Percentiles rank a stretch among this genome's conserved stretches.
phyloP scores from a whole-genome alignment of 1,140 invertebrate species.

The Drosophila pruinosa region DNA sequence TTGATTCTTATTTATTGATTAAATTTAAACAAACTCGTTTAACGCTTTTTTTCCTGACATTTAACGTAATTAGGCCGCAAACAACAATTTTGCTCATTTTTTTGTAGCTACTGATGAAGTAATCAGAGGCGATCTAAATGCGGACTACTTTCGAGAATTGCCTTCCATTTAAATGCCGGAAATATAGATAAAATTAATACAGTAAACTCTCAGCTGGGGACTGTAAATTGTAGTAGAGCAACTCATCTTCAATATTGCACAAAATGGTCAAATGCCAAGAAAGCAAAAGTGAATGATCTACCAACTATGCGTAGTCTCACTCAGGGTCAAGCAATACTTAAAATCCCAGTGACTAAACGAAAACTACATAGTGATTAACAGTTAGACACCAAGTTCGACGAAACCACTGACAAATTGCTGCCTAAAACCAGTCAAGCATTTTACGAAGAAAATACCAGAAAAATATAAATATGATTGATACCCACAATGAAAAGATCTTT shows the following conservation, averaged over 20 bases:
- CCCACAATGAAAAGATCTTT: background rate
- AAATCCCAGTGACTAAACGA: conserved; percentile 52
- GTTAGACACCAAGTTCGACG: conserved; percentile 11
- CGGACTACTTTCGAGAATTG: conserved; percentile 7
- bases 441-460: background rate
- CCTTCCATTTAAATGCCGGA: conserved; percentile 64
- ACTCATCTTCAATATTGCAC: conserved; percentile 27
- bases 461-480: conserved; percentile 15
- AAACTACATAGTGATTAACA: conserved; percentile 36
- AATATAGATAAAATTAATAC: conserved; percentile 46
- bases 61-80: conserved; percentile 55
- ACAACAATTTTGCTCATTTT: conserved; percentile 11
- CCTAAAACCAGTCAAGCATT: background rate
- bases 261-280: conserved; percentile 30
- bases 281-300: conserved; percentile 44
- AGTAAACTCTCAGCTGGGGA: conserved; percentile 8
- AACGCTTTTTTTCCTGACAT: conserved; percentile 54
- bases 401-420: conserved; percentile 24
- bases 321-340: conserved; percentile 22
- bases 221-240: conserved; percentile 40
- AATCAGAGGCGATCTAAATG: conserved; percentile 61
- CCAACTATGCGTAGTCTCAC: conserved; percentile 36
- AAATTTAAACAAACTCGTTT: conserved; percentile 54
- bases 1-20: conserved; percentile 21
- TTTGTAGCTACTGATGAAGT: conserved; percentile 56